Base-by-base conservation (phyloP, 1,140 invertebrate species). In the Drosophila lacertosa region DNA sequence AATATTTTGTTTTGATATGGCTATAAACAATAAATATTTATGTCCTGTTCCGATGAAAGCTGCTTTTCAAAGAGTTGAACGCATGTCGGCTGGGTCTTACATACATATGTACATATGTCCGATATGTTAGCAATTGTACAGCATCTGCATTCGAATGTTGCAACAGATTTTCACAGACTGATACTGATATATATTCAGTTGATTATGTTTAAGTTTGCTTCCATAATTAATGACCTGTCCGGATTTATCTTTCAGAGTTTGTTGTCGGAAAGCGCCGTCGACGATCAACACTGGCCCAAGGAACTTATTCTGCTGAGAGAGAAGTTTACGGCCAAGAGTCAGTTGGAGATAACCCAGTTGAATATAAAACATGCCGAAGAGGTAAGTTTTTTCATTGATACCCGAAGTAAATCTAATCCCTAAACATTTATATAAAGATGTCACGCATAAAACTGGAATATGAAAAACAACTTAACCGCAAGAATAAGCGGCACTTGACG, bases 271-370 rank as follows among this genome's bases (percentile, higher is more conserved):
- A 93, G 94, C 4, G 92, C 92, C 64, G 91, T 92, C 22, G 94
- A 95, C 48, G 92, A 94, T 66, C 93, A 94, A 64, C 93, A 94
- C 81, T 95, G 95, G 94, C 95, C 95, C 4, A 76, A 93, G 39
- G 95, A 96, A 89, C 91, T 96, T 44, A 91, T 95, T 26, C 93
- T 94, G 60, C 79, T 96, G 22, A 90, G 94, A 3, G 94, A 95
- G 79, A 94, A 94, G 91, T 94, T 95, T 53, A 94, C 94, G 32
- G 93, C 92, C 10, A 94, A 93, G 55, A 93, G 93, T 66, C 93
- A 93, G 78, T 89, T 90, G 54, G 92, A 94, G 81, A 90, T 94
- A 15, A 90, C 91, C 16, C 92, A 92, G 48, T 65, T 94, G 50
- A 94, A 94, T 72, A 93, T 94, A 50, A 93, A 93, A 69, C 92